Conservation (phyloP, 2,113 vertebrate genomes). For the Hippocampus abdominalis region DNA sequence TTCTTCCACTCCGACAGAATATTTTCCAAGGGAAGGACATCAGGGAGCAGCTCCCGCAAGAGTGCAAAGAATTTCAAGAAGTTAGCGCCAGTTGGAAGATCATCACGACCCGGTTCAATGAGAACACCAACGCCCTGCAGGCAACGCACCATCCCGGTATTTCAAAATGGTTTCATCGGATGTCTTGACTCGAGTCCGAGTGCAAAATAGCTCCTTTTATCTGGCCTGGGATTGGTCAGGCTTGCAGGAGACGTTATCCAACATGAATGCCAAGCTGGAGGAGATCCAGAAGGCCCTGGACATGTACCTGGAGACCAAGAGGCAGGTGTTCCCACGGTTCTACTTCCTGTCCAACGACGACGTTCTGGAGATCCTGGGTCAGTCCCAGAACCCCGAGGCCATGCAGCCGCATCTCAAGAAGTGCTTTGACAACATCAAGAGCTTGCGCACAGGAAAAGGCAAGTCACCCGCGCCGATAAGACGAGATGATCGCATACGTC, state of each 20-base stretch:
- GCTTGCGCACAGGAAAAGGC: conserved; percentile 79
- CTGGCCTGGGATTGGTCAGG: conserved; percentile 55
- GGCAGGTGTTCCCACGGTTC: conserved; percentile 86
- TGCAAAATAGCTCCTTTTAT: background rate
- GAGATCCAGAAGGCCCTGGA: conserved; percentile 86
- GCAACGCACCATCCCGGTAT: conserved; percentile 82
- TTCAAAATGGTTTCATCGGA: background rate
- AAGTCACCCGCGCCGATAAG: background rate
- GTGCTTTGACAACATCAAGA: conserved; percentile 87
- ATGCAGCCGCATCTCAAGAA: conserved; percentile 87
- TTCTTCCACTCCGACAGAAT: conserved; percentile 67
- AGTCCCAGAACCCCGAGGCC: conserved; percentile 81
- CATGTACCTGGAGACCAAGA: conserved; percentile 85
- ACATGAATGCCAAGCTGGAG: conserved; percentile 79
- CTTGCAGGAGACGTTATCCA: conserved; percentile 72
- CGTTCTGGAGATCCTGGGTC: conserved; percentile 84
- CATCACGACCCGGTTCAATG: conserved; percentile 74
- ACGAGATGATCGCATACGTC: background rate
- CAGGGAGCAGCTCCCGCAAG: conserved; percentile 79
- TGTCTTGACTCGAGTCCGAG: background rate
- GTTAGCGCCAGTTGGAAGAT: conserved; percentile 79
- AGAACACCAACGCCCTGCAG: conserved; percentile 76
- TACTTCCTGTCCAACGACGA: conserved; percentile 89
- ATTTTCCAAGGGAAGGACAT: conserved; percentile 88
- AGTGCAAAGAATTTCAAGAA: conserved; percentile 77